Evolutionary conservation across 1,140 invertebrate genomes (phyloP).

Genomic region (Drosophila kohkoa): DNA sequence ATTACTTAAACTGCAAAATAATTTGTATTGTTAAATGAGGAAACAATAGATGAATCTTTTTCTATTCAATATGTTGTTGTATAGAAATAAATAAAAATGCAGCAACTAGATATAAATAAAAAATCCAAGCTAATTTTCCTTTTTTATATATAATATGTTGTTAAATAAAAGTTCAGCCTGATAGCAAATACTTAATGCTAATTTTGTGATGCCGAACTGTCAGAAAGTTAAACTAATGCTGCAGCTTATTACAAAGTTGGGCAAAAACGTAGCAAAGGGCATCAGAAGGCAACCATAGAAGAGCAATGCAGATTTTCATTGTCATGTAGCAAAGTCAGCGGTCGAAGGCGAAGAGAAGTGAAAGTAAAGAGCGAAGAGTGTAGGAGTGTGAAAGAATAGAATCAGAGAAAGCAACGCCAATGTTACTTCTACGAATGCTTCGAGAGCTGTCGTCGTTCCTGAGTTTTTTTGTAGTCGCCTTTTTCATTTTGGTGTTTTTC

Average conservation of each 20-base stretch:
- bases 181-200: too few species aligned
- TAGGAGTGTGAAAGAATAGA: conserved; percentile 20
- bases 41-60: too few species aligned
- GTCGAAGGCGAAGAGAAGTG: conserved; percentile 32
- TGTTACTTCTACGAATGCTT: conserved; percentile 64
- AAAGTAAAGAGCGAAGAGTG: conserved; percentile 25
- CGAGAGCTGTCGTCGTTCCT: conserved; percentile 55
- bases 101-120: too few species aligned
- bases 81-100: too few species aligned
- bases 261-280: conserved; percentile 15
- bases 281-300: conserved; percentile 44
- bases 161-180: too few species aligned
- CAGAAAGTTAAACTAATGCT: background rate
- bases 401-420: conserved; percentile 57
- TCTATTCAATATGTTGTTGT: too few species aligned
- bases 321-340: conserved; percentile 79
- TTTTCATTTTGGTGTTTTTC: conserved; percentile 35
- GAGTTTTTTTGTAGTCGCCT: conserved; percentile 26
- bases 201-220: too few species aligned
- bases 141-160: too few species aligned
- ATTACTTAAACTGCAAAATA: too few species aligned
- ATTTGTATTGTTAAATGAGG: too few species aligned
- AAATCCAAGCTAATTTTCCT: too few species aligned
- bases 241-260: background rate
- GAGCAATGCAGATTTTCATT: conserved; percentile 78